phyloP scores from a whole-genome alignment of 2,113 vertebrate species.

The Hydrochoerus hydrochaeris region DNA sequence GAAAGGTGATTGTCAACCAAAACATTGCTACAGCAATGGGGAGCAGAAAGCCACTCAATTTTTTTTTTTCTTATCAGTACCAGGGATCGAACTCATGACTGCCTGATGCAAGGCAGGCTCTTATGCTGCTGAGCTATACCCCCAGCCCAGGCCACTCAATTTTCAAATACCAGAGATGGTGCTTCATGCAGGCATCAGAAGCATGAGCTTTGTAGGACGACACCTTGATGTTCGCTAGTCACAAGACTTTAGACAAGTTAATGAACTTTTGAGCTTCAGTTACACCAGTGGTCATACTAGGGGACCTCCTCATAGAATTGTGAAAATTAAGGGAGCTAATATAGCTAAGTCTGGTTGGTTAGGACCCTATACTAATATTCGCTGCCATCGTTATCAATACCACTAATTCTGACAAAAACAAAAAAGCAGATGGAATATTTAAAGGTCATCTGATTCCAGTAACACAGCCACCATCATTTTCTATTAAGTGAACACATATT shows the following conservation, averaged over 20 bases:
- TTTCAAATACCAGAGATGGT: neutral
- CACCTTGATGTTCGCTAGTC: neutral
- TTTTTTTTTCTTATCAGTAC: too few species aligned
- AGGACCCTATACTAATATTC: neutral
- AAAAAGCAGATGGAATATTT: neutral
- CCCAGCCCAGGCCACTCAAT: neutral
- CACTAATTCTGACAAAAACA: neutral
- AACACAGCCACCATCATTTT: neutral
- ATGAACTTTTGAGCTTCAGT: neutral
- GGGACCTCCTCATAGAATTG: neutral
- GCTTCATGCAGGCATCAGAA: fast-evolving
- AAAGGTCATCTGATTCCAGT: neutral
- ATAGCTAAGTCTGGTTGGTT: neutral
- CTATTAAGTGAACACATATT: neutral
- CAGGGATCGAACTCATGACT: too few species aligned
- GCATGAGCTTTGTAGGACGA: neutral
- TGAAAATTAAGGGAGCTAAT: neutral
- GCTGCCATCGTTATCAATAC: neutral
- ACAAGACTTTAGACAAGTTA: neutral
- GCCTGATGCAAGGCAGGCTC: too few species aligned
- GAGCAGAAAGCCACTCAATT: neutral
- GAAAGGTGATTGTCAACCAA: neutral
- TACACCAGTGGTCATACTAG: neutral
- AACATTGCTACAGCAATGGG: neutral
- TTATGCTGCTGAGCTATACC: too few species aligned